phyloP scores from a whole-genome alignment of 2,113 vertebrate species.

The Ceyx margarethae region DNA sequence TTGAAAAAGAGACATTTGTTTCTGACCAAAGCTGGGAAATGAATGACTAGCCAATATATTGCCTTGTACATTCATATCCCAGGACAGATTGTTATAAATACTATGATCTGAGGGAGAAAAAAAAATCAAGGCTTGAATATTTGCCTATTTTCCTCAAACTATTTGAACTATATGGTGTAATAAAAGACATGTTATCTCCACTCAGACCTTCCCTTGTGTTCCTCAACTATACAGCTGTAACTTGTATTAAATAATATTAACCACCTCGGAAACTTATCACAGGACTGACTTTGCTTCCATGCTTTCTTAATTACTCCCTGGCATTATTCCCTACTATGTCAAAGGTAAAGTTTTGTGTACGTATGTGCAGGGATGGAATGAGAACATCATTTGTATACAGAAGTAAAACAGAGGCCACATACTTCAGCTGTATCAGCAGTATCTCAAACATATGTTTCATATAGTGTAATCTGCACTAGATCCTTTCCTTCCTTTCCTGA shows the following conservation, averaged over 20 bases:
- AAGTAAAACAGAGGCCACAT: neutral
- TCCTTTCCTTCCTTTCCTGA: constrained; percentile 43
- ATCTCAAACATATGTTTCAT: constrained; percentile 26
- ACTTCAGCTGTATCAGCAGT: neutral
- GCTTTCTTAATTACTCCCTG: constrained; percentile 19
- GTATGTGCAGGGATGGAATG: neutral
- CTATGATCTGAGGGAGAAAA: neutral
- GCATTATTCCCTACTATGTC: neutral
- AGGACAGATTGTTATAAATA: constrained; percentile 6
- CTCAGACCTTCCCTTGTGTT: neutral
- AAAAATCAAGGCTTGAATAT: neutral
- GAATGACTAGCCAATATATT: neutral
- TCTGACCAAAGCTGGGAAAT: neutral
- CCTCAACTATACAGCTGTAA: neutral
- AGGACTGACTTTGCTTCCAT: neutral
- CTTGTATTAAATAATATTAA: neutral
- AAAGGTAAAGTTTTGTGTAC: neutral
- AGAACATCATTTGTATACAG: neutral
- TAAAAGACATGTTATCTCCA: neutral
- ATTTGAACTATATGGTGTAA: neutral
- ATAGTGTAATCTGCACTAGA: constrained; percentile 26
- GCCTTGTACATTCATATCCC: constrained; percentile 9
- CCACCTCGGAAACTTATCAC: neutral
- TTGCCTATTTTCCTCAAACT: neutral
- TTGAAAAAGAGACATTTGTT: constrained; percentile 17